Percentiles rank a stretch among this genome's conserved stretches.
Conservation (phyloP, 2,888 invertebrate species). For the Conistra vaccinii region DNA sequence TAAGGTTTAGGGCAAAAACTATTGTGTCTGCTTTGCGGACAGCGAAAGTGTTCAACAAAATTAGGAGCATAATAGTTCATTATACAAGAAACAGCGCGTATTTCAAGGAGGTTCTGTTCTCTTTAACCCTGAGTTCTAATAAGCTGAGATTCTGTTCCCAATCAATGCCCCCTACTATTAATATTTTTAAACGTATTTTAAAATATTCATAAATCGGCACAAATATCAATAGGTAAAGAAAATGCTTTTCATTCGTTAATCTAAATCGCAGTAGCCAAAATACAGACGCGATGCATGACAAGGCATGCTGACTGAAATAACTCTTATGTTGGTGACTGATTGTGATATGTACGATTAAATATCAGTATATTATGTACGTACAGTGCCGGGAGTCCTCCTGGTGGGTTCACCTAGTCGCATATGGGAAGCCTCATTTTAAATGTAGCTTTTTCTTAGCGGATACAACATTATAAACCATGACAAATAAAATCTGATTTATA, state of each 20-base stretch:
- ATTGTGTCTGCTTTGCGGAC: no score
- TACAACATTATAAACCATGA: no score
- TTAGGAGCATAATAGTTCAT: background rate
- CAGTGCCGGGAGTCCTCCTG: no score
- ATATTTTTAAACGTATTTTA: background rate
- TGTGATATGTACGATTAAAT: background rate
- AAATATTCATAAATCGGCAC: background rate
- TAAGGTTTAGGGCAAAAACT: no score
- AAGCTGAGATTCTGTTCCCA: background rate
- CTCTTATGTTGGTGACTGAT: background rate
- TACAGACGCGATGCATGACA: background rate
- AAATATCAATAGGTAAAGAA: background rate
- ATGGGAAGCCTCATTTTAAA: no score
- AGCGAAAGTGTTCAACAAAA: no score
- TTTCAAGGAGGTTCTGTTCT: background rate
- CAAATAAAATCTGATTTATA: no score
- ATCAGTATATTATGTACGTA: no score
- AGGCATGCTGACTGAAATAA: background rate
- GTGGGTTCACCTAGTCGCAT: no score
- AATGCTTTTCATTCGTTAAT: background rate
- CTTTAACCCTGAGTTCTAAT: background rate
- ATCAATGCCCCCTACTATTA: background rate
- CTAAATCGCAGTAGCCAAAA: background rate
- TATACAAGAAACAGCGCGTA: background rate
- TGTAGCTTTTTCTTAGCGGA: no score